phyloP scores from a whole-genome alignment of 2,797 vertebrate species.

The Otolemur crassicaudatus region DNA sequence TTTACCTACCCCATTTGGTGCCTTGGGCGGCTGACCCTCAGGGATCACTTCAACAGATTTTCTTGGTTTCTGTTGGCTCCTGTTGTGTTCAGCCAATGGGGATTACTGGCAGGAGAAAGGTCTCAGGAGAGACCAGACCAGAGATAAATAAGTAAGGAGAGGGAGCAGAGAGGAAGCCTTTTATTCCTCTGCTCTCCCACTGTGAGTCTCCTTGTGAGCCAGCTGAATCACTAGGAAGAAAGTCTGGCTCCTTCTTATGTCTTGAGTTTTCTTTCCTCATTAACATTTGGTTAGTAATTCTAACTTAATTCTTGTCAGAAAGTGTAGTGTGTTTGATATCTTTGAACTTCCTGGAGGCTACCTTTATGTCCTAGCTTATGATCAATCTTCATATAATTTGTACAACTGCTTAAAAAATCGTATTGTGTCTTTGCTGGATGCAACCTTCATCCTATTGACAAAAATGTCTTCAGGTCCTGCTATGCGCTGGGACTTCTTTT shows the following conservation, averaged over 20 bases:
- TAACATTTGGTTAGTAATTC: constrained; percentile 15
- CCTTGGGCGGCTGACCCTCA: neutral
- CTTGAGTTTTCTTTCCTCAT: neutral
- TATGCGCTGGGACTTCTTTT: neutral
- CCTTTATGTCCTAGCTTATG: neutral
- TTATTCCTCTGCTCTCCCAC: neutral
- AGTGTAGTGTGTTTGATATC: neutral
- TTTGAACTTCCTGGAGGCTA: constrained; percentile 20
- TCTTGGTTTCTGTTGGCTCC: neutral
- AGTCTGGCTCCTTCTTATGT: neutral
- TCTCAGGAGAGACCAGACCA: neutral
- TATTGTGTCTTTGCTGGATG: neutral
- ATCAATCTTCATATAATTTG: neutral
- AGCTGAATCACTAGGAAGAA: neutral
- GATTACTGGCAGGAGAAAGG: neutral
- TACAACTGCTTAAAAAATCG: neutral
- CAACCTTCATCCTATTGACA: neutral
- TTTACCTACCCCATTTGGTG: neutral
- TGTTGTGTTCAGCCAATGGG: neutral
- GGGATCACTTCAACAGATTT: neutral
- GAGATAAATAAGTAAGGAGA: neutral
- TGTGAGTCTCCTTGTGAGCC: neutral
- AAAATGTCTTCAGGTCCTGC: neutral
- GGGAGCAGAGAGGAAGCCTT: neutral
- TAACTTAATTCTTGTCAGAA: constrained; percentile 9